These are phyloP conservation scores for Muntiacus reevesi DNA, from an alignment of 2,113 vertebrate genomes.

Conservation along the genomic window DNA sequence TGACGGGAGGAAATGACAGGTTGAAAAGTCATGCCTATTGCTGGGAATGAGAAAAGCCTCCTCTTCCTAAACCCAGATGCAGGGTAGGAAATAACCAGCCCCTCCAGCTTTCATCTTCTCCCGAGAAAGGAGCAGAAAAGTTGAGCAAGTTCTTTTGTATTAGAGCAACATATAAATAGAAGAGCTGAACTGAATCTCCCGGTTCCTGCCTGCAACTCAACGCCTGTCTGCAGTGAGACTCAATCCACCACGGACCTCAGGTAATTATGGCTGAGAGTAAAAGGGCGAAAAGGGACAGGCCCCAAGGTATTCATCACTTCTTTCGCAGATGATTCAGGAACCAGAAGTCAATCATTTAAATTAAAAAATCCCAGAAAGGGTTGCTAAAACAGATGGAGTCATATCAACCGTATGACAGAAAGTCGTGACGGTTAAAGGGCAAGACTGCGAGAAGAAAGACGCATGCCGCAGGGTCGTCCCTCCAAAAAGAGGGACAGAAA, in stretches of 20 bases:
- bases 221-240: not conserved
- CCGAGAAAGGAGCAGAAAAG: conserved; percentile 21
- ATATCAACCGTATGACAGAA: not conserved
- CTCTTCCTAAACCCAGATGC: not conserved
- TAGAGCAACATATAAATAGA: not conserved
- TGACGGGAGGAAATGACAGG: conserved; percentile 43
- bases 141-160: not conserved
- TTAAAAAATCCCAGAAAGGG: conserved; percentile 38
- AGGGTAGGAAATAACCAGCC: conserved; percentile 39
- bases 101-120: conserved; percentile 31
- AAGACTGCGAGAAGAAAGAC: not conserved
- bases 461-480: not conserved
- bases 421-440: not conserved
- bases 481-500: not conserved
- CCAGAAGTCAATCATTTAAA: conserved; percentile 57
- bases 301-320: conserved; percentile 2
- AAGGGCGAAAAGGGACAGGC: conserved; percentile 21
- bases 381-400: conserved; percentile 49
- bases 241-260: conserved; percentile 1
- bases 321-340: conserved; percentile 24
- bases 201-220: not conserved
- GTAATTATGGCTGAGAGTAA: conserved; percentile 37
- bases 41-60: not conserved
- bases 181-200: not conserved
- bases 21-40: conserved; percentile 23